Percentiles rank a stretch among this genome's conserved stretches.
Evolutionary conservation across 2,888 invertebrate species (phyloP).

Genomic region (Monochamus alternatus): DNA sequence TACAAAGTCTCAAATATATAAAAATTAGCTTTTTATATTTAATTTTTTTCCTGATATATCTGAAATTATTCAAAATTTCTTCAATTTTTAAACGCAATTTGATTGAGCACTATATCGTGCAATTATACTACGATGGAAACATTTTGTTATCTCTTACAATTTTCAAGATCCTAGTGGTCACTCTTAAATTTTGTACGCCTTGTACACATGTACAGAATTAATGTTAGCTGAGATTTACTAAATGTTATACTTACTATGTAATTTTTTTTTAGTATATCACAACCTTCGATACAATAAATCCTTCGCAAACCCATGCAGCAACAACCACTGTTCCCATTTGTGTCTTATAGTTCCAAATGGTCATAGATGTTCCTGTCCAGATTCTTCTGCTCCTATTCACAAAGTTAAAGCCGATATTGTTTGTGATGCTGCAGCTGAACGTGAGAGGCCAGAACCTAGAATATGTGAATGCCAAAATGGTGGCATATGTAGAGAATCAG

Average conservation of each 20-base stretch:
- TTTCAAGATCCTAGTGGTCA: too few relatives aligned
- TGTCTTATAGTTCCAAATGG: constrained; percentile 93
- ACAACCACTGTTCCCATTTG: constrained; percentile 89
- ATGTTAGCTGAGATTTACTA: not conserved
- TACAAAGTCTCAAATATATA: too few relatives aligned
- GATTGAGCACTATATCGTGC: too few relatives aligned
- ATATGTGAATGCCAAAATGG: constrained; percentile 92
- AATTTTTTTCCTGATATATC: too few relatives aligned
- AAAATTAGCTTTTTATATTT: too few relatives aligned
- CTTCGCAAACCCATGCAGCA: constrained; percentile 79
- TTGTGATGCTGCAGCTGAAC: constrained; percentile 90
- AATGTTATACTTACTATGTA: not conserved
- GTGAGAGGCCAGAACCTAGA: constrained; percentile 82
- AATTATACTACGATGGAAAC: too few relatives aligned
- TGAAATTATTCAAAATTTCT: too few relatives aligned
- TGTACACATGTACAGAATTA: not conserved
- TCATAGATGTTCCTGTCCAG: constrained; percentile 93
- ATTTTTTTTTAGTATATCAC: constrained; percentile 80
- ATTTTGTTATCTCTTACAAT: too few relatives aligned
- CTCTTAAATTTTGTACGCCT: too few relatives aligned
- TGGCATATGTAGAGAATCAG: constrained; percentile 80
- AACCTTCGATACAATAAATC: constrained; percentile 87
- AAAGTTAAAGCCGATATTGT: constrained; percentile 76
- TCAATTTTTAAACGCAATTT: too few relatives aligned
- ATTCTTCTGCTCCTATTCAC: constrained; percentile 72